A percentile compares a stretch with the other conserved stretches of the same genome.
Evolutionary conservation across 2,888 invertebrate genomes (phyloP).

Genomic region (Coelinius sp.): DNA sequence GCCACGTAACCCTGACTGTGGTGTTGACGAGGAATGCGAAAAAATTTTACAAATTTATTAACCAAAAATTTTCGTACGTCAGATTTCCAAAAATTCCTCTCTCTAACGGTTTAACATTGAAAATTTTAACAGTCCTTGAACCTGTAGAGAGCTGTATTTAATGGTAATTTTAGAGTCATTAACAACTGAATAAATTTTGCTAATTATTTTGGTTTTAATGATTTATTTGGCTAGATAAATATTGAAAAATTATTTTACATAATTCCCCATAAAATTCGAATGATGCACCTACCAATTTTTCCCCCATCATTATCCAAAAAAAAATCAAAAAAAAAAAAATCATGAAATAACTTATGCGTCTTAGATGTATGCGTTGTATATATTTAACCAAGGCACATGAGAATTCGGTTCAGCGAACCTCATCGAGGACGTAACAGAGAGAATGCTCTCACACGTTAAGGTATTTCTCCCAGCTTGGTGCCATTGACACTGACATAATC

Average conservation of each 20-base stretch:
- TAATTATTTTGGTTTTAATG: not conserved
- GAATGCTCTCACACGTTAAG: constrained; percentile 48
- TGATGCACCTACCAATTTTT: too few relatives aligned
- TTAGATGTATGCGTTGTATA: not conserved
- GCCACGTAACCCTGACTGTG: not conserved
- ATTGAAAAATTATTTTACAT: too few relatives aligned
- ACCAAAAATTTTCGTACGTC: not conserved
- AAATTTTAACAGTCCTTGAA: not conserved
- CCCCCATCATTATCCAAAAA: too few relatives aligned
- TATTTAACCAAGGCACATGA: constrained; percentile 33
- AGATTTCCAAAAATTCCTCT: not conserved
- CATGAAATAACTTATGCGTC: not conserved
- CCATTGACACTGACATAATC: constrained; percentile 69
- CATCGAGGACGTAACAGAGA: constrained; percentile 45
- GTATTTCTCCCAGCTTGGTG: constrained; percentile 48
- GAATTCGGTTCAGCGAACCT: constrained; percentile 65
- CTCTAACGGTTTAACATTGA: not conserved
- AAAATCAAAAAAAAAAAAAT: not conserved
- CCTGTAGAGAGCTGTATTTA: not conserved
- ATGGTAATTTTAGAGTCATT: not conserved
- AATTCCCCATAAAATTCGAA: too few relatives aligned
- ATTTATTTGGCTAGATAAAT: not conserved
- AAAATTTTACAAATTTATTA: constrained; percentile 5
- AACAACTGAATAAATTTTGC: not conserved
- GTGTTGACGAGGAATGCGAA: not conserved